Percentiles rank a stretch among this genome's conserved stretches.
Conservation (phyloP, 1,140 invertebrate genomes). For the Drosophila azteca region DNA sequence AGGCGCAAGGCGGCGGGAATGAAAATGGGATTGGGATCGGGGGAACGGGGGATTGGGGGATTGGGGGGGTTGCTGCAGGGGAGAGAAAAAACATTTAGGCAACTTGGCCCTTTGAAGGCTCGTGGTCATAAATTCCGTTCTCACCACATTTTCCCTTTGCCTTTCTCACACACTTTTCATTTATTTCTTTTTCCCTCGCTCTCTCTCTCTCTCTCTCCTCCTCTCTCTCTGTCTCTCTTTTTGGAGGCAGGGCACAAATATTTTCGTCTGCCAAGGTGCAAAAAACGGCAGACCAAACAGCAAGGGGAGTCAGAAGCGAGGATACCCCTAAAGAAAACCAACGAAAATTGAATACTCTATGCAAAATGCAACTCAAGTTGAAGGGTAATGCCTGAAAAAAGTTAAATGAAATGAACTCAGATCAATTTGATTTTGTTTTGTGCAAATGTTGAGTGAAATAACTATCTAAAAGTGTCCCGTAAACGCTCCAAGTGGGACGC, state of each 20-base stretch:
- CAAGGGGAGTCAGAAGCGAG: slow-evolving; percentile 9
- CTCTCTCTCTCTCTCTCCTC: slow-evolving; percentile 14
- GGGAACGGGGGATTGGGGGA: no score
- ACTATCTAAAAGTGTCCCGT: no score
- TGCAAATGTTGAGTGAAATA: no score
- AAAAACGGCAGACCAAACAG: slow-evolving; percentile 49
- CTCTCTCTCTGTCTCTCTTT: slow-evolving; percentile 7
- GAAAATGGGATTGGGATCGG: neutral
- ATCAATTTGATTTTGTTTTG: no score
- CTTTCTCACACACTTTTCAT: slow-evolving; percentile 26
- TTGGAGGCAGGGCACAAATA: slow-evolving; percentile 49
- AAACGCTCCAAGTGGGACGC: no score
- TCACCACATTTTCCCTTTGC: slow-evolving; percentile 72
- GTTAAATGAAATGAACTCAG: no score
- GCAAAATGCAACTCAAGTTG: neutral
- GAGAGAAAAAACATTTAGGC: slow-evolving; percentile 71
- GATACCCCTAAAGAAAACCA: neutral
- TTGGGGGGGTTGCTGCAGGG: neutral
- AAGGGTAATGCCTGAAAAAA: no score
- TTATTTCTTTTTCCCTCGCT: slow-evolving; percentile 30
- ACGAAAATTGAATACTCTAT: slow-evolving; percentile 49
- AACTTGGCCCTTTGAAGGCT: slow-evolving; percentile 77
- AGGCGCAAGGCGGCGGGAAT: slow-evolving; percentile 6
- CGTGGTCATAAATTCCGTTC: slow-evolving; percentile 83
- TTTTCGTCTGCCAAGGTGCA: slow-evolving; percentile 68